These are phyloP conservation scores for Autographa pulchrina DNA, from an alignment of 2,888 invertebrate species.

Conservation along the genomic window DNA sequence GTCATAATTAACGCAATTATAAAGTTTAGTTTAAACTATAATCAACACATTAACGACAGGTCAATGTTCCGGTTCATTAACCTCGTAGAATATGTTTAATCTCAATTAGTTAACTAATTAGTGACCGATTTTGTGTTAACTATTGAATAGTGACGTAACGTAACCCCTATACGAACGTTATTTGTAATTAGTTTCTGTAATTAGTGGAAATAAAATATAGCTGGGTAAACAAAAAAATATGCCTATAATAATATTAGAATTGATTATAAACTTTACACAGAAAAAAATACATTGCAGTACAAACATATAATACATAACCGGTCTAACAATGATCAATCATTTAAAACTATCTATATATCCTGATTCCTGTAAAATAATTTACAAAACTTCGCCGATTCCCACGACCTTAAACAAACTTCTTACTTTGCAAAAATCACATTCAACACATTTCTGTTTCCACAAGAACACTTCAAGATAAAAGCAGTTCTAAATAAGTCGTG, in stretches of 20 bases:
- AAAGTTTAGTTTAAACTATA: constrained; percentile 39
- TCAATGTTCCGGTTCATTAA: constrained; percentile 24
- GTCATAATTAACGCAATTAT: constrained; percentile 45
- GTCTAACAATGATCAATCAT: too few species aligned
- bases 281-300: too few species aligned
- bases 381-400: background rate
- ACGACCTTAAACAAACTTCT: constrained; percentile 1
- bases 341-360: background rate
- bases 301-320: too few species aligned
- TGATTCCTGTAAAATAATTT: background rate
- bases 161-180: background rate
- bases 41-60: constrained; percentile 43
- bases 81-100: constrained; percentile 24
- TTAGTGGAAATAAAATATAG: too few species aligned
- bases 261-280: too few species aligned
- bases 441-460: constrained; percentile 9
- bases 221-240: too few species aligned
- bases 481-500: background rate
- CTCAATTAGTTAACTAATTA: constrained; percentile 23
- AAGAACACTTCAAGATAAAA: constrained; percentile 2
- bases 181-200: background rate
- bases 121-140: background rate
- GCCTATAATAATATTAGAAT: too few species aligned
- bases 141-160: background rate
- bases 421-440: constrained; percentile 5